These are phyloP conservation scores for Archips crataeganus DNA, from an alignment of 2,888 invertebrate species.

Conservation along the genomic window DNA sequence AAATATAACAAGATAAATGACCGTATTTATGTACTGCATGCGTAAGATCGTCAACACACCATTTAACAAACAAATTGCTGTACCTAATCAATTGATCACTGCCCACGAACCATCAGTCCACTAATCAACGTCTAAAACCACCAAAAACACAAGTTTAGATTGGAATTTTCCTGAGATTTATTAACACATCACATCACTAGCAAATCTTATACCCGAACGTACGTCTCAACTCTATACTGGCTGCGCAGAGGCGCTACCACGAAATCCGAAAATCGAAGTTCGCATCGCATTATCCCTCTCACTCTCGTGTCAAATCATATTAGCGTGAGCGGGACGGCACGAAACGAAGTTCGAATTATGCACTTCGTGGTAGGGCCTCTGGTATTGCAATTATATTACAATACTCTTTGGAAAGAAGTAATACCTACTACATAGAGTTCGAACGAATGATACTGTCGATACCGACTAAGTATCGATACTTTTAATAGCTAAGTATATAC, in stretches of 20 bases:
- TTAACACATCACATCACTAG: neutral
- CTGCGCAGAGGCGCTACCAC: neutral
- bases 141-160: neutral
- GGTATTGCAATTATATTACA: too few species aligned
- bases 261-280: neutral
- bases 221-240: neutral
- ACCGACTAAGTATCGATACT: too few species aligned
- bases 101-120: neutral
- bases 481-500: too few species aligned
- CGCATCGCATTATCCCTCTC: too few species aligned
- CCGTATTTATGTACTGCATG: constrained; percentile 24
- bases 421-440: too few species aligned
- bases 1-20: constrained; percentile 9
- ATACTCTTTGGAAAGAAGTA: too few species aligned
- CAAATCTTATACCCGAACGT: neutral
- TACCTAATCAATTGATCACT: neutral
- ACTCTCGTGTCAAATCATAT: too few species aligned
- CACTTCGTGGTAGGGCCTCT: too few species aligned
- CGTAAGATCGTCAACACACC: constrained; percentile 21
- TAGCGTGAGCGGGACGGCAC: too few species aligned
- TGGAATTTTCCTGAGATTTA: neutral
- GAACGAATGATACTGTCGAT: too few species aligned
- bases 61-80: constrained; percentile 7
- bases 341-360: too few species aligned
- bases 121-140: neutral